phyloP scores from a whole-genome alignment of 1,140 invertebrate species.

The Charaxes varanes region DNA sequence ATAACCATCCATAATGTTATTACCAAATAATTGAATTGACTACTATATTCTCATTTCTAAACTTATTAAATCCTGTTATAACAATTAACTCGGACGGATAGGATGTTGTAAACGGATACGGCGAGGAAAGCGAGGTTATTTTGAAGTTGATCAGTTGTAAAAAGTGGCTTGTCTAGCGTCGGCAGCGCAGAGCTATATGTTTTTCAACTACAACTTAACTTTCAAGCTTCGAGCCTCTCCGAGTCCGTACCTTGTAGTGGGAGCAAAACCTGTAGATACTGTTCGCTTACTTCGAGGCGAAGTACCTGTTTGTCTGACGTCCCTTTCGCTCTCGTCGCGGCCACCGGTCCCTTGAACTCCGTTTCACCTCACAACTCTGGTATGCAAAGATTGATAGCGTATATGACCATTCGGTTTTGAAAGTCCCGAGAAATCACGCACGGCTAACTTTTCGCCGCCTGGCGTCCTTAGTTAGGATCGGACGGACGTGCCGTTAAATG shows the following conservation, averaged over 20 bases:
- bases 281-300: slow-evolving; percentile 61
- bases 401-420: slow-evolving; percentile 73
- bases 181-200: slow-evolving; percentile 46
- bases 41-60: slow-evolving; percentile 1
- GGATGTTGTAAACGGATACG: slow-evolving; percentile 1
- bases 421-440: slow-evolving; percentile 69
- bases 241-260: slow-evolving; percentile 64
- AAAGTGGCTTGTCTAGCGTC: slow-evolving; percentile 33
- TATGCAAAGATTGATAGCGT: slow-evolving; percentile 74
- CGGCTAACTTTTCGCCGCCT: slow-evolving; percentile 70
- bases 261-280: slow-evolving; percentile 73
- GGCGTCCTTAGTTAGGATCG: slow-evolving; percentile 64
- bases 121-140: slow-evolving; percentile 8
- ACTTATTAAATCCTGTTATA: slow-evolving; percentile 1
- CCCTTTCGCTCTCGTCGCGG: slow-evolving; percentile 49
- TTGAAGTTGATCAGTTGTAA: slow-evolving; percentile 15
- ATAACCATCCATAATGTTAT: slow-evolving; percentile 3
- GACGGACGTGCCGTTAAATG: slow-evolving; percentile 37
- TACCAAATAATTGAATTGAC: slow-evolving; percentile 5
- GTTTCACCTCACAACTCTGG: slow-evolving; percentile 67
- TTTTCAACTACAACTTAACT: slow-evolving; percentile 65
- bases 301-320: slow-evolving; percentile 55
- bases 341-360: slow-evolving; percentile 28
- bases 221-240: slow-evolving; percentile 59
- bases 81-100: background rate